phyloP scores from a whole-genome alignment of 2,113 vertebrate species.

The Apteryx mantelli region DNA sequence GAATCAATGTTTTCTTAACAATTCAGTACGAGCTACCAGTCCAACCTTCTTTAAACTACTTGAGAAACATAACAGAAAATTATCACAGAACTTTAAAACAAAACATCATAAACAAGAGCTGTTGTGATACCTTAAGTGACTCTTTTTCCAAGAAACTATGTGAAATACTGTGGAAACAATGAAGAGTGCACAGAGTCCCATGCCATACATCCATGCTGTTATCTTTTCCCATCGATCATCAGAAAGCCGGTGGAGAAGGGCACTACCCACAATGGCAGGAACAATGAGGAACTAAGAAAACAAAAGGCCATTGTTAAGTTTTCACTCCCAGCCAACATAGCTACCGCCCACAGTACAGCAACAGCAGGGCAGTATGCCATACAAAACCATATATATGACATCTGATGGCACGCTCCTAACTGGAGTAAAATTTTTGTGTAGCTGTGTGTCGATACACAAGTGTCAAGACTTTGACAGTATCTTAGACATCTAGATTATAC shows the following conservation, averaged over 20 bases:
- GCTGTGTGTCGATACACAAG: background rate
- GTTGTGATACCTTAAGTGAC: conserved; percentile 88
- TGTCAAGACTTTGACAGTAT: accelerated
- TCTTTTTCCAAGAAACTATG: conserved; percentile 96
- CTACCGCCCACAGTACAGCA: background rate
- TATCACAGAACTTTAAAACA: background rate
- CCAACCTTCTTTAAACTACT: background rate
- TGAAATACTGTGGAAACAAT: conserved; percentile 96
- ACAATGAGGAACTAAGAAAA: conserved; percentile 86
- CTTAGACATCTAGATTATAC: background rate
- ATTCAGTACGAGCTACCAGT: background rate
- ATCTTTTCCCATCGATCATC: conserved; percentile 92
- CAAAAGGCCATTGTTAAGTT: background rate
- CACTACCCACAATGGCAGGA: conserved; percentile 91
- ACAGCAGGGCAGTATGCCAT: background rate
- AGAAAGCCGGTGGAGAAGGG: conserved; percentile 89
- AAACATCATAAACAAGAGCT: background rate
- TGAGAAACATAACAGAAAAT: background rate
- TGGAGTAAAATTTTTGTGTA: accelerated
- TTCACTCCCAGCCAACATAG: accelerated
- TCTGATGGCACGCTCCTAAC: background rate
- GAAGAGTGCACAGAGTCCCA: conserved; percentile 95
- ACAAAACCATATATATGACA: accelerated
- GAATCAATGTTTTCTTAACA: background rate
- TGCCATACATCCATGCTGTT: conserved; percentile 94